Base-by-base conservation (phyloP, 2,113 vertebrate species). In the Tretioscincus oriximinensis region DNA sequence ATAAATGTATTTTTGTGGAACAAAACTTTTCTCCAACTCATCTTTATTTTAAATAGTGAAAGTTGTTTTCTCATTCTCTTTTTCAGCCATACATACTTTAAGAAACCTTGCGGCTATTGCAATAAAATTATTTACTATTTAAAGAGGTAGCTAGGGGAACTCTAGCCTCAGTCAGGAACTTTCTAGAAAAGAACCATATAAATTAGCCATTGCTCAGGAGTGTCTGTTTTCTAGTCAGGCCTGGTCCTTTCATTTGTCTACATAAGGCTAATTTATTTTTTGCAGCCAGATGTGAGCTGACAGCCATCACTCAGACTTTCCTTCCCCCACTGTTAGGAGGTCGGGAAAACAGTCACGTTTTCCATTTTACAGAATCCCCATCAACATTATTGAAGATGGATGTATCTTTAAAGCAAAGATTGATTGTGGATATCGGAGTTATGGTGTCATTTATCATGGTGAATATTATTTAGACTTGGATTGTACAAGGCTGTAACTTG, bases 351-450 rank as follows among this genome's bases (percentile, higher is more conserved):
- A 96, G 96, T 96, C 96, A 96, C 96, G 95, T 97, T 96, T 96
- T 96, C 96, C 96, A 94, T 97, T 95, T 96, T 96, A 96, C 96
- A 97, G 96, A 96, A 97, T 96, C 96, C 96, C 97, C 96, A 97
- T 98, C 97, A 97, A 97, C 97, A 96, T 97, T 97, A 97, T 95
- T 95, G 96, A 97, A 98, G 97, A 99, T 97, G 97, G 97, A 99
- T 99, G 97, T 96, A 96, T 97, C 97, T 97, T 98, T 98, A 98
- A 98, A 98, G 96, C 97, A 94, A 97, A 97, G 98, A 98, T 98
- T 97, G 97, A 99, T 98, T 97, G 97, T 97, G 97, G 97, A 97
- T 99, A 98, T 98, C 96, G 96, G 97, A 97, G 97, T 97, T 97
- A 97, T 97, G 96, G 97, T 94, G 96, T 95, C 97, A 97, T 99